Percentiles rank a stretch among this genome's conserved stretches.
Evolutionary conservation across 2,888 invertebrate genomes (phyloP).

Genomic region (Drosophila yooni): DNA sequence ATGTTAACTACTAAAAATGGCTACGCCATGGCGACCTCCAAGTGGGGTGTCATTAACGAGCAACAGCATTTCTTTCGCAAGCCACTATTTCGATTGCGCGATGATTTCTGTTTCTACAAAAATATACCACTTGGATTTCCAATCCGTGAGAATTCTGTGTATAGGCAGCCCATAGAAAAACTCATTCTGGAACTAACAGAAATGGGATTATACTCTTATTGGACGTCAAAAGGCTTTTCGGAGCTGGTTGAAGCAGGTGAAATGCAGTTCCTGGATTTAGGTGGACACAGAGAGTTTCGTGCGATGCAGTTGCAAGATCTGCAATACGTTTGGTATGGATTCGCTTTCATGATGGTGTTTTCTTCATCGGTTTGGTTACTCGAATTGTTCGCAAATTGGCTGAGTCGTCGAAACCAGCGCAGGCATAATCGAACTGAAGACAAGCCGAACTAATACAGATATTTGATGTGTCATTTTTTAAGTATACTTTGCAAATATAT

Average conservation of each 20-base stretch:
- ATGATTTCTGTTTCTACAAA: slow-evolving; percentile 75
- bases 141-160: slow-evolving; percentile 77
- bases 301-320: slow-evolving; percentile 76
- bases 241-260: slow-evolving; percentile 72
- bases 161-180: slow-evolving; percentile 53
- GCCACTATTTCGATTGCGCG: slow-evolving; percentile 69
- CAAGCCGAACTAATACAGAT: not conserved
- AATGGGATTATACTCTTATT: slow-evolving; percentile 62
- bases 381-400: slow-evolving; percentile 44
- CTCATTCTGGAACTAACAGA: slow-evolving; percentile 67
- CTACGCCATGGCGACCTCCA: slow-evolving; percentile 66
- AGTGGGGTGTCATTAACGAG: slow-evolving; percentile 73
- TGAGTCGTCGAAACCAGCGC: not conserved
- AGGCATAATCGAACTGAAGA: not conserved
- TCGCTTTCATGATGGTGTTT: slow-evolving; percentile 55
- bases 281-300: slow-evolving; percentile 54
- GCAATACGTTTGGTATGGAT: slow-evolving; percentile 73
- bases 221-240: slow-evolving; percentile 62
- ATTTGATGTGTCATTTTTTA: not conserved
- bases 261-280: slow-evolving; percentile 61
- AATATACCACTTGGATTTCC: slow-evolving; percentile 77
- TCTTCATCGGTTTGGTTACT: slow-evolving; percentile 53
- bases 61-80: slow-evolving; percentile 78
- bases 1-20: slow-evolving; percentile 69
- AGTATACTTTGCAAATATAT: not conserved